Base-by-base conservation (phyloP, 2,797 vertebrate genomes). In the Onychomys torridus region DNA sequence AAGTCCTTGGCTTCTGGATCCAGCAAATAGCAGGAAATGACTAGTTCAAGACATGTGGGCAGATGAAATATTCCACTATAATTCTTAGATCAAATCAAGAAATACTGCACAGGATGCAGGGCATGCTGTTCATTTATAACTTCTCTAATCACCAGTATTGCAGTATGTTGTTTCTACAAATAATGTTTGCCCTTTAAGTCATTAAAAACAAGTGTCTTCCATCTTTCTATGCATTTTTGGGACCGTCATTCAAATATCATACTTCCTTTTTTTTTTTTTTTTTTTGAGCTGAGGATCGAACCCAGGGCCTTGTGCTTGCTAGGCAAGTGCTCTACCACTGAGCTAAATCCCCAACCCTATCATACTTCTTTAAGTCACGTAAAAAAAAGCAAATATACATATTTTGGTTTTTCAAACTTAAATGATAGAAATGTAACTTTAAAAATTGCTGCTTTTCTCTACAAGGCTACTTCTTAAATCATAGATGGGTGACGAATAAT, bases 11-110 rank as follows among this genome's bases (percentile, higher is more conserved):
- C 91, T 98, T 95, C 96, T 97, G 95, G 59, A 65, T 98, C 97
- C 98, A 98, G 90, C 96, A 96, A 96, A 94, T 96, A 98, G 98
- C 92, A 98, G 98, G 98, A 98, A 98, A 98, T 98, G 94, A 98
- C 97, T 9, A 98, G 93, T 94, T 98, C 92, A 96, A 87, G 95
- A 95, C 83, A 98, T 94, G 97, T 92, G 96, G 97, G 94, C 91
- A 97, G 76, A 97, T 93, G 97, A 97, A 98, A 98, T 98, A 97
- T 96, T 98, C 93, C 87, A 98, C 82, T 96, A 61, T 97, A 97
- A 96, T 98, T 98, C 92, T 98, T 97, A 96, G 82, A 93, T 76
- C 96, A 83, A 97, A 55, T 97, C n/a, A 82, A 40, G 79, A 67
- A 94, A 89, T 95, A 97, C 95, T 98, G 97, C 91, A 98, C 55